phyloP scores from a whole-genome alignment of 2,797 vertebrate genomes.

The Lithobates sylvaticus region DNA sequence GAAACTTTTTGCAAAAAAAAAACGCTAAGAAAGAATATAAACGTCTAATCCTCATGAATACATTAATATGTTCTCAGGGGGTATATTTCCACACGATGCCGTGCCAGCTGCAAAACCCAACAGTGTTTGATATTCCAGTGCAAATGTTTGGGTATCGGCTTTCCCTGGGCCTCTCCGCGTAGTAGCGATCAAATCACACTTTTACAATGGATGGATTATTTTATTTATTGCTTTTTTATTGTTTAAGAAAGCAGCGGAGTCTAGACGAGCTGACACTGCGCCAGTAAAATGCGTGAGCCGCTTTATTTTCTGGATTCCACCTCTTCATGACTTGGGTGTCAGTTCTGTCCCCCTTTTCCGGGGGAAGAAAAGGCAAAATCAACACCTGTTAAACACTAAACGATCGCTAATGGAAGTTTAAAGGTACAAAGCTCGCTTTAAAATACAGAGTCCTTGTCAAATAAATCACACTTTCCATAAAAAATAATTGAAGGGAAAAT shows the following conservation, averaged over 20 bases:
- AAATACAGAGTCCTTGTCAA: conserved; percentile 23
- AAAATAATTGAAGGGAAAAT: conserved; percentile 47
- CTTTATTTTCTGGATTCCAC: conserved; percentile 32
- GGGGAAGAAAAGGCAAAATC: not conserved
- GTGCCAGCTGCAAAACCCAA: conserved; percentile 43
- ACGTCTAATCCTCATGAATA: conserved; percentile 20
- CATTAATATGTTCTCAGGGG: conserved; percentile 40
- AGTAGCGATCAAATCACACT: conserved; percentile 49
- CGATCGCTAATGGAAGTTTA: conserved; percentile 17
- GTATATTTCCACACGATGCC: not conserved
- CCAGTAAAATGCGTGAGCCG: conserved; percentile 36
- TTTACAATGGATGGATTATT: conserved; percentile 54
- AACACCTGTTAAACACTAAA: conserved; percentile 40
- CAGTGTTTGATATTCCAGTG: conserved; percentile 39
- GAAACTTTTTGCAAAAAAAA: not conserved
- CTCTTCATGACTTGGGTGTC: not conserved
- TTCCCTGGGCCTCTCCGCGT: conserved; percentile 38
- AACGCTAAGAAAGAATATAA: not conserved
- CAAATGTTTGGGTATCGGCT: conserved; percentile 57
- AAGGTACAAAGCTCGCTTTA: not conserved
- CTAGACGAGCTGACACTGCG: conserved; percentile 52
- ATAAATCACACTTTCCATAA: conserved; percentile 42
- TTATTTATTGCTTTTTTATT: conserved; percentile 61
- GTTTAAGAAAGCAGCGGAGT: conserved; percentile 55
- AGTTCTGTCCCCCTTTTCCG: not conserved